phyloP scores from a whole-genome alignment of 35 echinoderm and acorn worm species.

The Heliocidaris tuberculata region DNA sequence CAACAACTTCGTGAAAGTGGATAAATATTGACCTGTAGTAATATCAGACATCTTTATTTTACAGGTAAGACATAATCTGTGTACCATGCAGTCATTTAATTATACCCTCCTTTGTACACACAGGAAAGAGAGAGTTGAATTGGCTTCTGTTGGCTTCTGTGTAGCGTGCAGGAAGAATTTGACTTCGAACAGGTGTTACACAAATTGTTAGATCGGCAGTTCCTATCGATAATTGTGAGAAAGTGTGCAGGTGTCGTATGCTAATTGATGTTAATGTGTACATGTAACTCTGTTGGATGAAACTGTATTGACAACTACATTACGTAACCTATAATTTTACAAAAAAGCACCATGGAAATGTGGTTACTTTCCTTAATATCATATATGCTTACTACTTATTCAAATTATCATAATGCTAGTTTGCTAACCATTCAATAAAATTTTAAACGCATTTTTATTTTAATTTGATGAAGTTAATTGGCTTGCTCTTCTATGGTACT shows the following conservation, averaged over 20 bases:
- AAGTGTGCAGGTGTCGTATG: neutral
- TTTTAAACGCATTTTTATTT: too few relatives aligned
- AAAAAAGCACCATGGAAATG: too few relatives aligned
- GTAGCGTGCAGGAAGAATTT: neutral
- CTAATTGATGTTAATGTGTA: neutral
- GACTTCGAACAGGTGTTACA: slow-evolving; percentile 15
- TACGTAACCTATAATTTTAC: too few relatives aligned
- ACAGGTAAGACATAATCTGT: neutral
- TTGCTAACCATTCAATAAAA: too few relatives aligned
- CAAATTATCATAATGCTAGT: too few relatives aligned
- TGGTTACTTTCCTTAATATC: too few relatives aligned
- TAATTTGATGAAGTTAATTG: neutral
- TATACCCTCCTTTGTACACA: neutral
- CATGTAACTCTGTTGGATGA: too few relatives aligned
- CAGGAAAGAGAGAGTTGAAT: neutral
- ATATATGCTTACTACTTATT: too few relatives aligned
- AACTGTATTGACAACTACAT: too few relatives aligned
- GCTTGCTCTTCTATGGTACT: neutral
- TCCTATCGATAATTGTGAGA: neutral
- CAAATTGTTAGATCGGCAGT: neutral
- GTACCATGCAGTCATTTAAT: neutral
- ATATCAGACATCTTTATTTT: neutral
- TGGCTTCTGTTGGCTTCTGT: neutral
- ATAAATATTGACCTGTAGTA: neutral
- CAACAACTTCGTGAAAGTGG: neutral